Evolutionary conservation across 2,113 vertebrate genomes (phyloP), one percentile per base, ranked within the genome.

Genomic region (Mastomys natalensis): DNA sequence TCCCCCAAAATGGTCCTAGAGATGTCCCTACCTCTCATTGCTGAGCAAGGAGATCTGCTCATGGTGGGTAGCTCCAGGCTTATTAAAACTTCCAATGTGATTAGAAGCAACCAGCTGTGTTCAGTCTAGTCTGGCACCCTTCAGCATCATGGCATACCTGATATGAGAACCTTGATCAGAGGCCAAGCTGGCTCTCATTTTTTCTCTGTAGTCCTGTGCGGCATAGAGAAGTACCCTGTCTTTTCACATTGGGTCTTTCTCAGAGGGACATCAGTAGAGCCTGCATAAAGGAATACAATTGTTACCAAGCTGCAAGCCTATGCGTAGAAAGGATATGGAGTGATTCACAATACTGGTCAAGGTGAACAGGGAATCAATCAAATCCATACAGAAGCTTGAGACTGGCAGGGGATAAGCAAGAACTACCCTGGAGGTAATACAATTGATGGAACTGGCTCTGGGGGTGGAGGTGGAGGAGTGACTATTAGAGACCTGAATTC

Each of bases 11-110:
- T 31, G 62, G 43, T 94, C 29, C 53, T 66, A 51, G 77, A 95
- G 77, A 78, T 64, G 31, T 31, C 88, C 43, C 76, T 29, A 48
- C 48, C 58, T 90, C 43, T 72, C 70, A 48, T 10, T 45, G 58
- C 90, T 91, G 91, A 91, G 55, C 48, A 70, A 58, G 74, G 51
- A 90, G n/a, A 84, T 66, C 94, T 87, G 26, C 64, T 95, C 95
- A 58, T 89, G 95, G 92, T 89, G 81, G 60, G 40, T 81, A 72
- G 45, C 81, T 92, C 76, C 58, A 72, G 48, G 51, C 85, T 86
- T 68, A 78, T 82, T 82, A 84, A 53, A 74, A 94, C 51, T 45
- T 29, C 4, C 34, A 22, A 16, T 37, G 43, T 51, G 78, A 55
- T 70, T 64, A 87, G 68, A 89, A 84, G 91, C 87, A 73, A 87